These are phyloP conservation scores for Tetraneura akinire DNA, from an alignment of 1,140 invertebrate species.

Conservation along the genomic window DNA sequence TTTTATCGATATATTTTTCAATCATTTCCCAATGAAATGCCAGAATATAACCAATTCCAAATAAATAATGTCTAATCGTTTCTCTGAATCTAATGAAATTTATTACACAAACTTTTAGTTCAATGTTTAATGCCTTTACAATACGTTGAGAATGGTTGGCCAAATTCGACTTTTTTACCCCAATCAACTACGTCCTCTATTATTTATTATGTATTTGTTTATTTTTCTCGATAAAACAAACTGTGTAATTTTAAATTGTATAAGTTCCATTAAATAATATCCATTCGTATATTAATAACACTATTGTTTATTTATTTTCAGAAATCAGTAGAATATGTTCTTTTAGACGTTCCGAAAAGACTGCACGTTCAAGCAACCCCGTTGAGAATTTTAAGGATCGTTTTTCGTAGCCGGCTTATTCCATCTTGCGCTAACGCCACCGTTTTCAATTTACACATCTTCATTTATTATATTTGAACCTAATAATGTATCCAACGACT, in stretches of 20 bases:
- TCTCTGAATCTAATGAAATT: background rate
- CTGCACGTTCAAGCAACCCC: background rate
- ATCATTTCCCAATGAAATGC: too few relatives aligned
- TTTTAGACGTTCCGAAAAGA: background rate
- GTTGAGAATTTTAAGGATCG: conserved; percentile 9
- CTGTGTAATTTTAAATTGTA: background rate
- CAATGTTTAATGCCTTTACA: background rate
- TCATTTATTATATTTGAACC: background rate
- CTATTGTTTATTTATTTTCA: background rate
- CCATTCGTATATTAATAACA: background rate
- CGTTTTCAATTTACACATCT: conserved; percentile 10
- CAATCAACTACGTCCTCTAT: background rate
- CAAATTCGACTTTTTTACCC: background rate
- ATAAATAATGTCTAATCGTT: background rate
- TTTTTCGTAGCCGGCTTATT: background rate
- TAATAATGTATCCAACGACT: conserved; percentile 1
- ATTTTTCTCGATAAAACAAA: background rate
- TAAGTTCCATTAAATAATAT: background rate
- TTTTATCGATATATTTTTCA: background rate
- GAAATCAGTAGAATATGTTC: background rate
- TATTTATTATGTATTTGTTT: background rate
- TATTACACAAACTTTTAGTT: background rate
- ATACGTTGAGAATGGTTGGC: background rate
- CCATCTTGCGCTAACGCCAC: background rate
- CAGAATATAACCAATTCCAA: background rate